Conservation (phyloP, 2,797 vertebrate species). For the Ciconia nigra region DNA sequence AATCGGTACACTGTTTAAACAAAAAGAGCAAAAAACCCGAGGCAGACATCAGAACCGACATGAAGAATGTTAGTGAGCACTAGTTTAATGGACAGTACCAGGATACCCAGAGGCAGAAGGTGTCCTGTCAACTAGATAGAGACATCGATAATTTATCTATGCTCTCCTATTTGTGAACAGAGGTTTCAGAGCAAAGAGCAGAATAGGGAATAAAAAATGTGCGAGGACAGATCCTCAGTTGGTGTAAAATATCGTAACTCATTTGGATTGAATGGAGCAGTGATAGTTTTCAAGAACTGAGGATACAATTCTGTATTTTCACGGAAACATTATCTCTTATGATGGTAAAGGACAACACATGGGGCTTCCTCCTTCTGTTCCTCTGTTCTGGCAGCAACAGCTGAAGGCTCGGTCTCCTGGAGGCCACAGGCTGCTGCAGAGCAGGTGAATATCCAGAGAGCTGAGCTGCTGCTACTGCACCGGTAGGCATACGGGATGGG, state of each 20-base stretch:
- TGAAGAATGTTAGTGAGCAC: background rate
- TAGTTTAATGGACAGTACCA: background rate
- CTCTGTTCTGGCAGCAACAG: background rate
- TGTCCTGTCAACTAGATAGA: background rate
- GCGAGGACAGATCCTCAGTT: background rate
- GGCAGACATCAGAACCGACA: background rate
- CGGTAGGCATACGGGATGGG: background rate
- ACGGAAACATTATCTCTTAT: background rate
- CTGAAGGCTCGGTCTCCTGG: background rate
- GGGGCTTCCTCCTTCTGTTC: background rate
- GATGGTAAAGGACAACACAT: background rate
- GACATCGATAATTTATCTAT: background rate
- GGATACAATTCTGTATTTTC: background rate
- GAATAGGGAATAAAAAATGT: background rate
- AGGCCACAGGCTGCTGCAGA: background rate
- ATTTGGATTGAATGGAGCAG: background rate
- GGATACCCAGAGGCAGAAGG: background rate
- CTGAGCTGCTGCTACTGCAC: background rate
- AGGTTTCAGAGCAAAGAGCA: background rate
- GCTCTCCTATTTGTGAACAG: background rate
- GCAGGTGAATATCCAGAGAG: background rate
- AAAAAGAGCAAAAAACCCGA: background rate
- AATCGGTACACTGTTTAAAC: background rate
- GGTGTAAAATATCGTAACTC: background rate
- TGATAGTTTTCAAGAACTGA: background rate